phyloP scores from a whole-genome alignment of 2,797 vertebrate genomes.

The Gila robusta region DNA sequence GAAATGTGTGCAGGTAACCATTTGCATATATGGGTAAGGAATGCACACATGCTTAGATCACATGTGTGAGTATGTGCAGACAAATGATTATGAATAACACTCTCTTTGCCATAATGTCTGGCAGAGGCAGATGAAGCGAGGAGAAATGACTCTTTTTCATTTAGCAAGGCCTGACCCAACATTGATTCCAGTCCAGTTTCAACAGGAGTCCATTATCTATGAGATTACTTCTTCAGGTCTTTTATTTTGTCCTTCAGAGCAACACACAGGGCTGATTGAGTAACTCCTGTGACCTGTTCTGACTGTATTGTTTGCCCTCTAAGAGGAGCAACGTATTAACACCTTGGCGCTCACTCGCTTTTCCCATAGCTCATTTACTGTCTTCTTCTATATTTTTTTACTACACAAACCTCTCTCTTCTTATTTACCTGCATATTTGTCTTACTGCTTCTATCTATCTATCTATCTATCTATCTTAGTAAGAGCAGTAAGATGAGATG shows the following conservation, averaged over 20 bases:
- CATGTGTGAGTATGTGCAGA: not conserved
- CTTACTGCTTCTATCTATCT: slow-evolving; percentile 49
- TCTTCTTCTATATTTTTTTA: not conserved
- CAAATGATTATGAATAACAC: not conserved
- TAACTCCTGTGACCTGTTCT: slow-evolving; percentile 48
- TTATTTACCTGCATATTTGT: slow-evolving; percentile 44
- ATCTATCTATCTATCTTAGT: not conserved
- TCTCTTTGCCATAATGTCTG: not conserved
- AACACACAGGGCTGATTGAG: slow-evolving; percentile 65
- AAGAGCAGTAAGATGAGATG: slow-evolving; percentile 52
- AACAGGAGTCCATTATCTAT: slow-evolving; percentile 72
- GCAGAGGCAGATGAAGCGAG: slow-evolving; percentile 58
- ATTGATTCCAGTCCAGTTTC: slow-evolving; percentile 69
- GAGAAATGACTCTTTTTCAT: slow-evolving; percentile 65
- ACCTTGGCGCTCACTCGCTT: slow-evolving; percentile 1
- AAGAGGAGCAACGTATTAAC: slow-evolving; percentile 22
- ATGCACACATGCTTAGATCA: not conserved
- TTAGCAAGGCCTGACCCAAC: slow-evolving; percentile 45
- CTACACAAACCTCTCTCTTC: not conserved
- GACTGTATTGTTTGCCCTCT: too few relatives aligned
- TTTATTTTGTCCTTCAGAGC: slow-evolving; percentile 68
- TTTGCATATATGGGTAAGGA: not conserved
- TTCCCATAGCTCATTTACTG: not conserved
- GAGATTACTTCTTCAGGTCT: slow-evolving; percentile 75
- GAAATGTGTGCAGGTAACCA: not conserved